Evolutionary conservation across 2,113 vertebrate genomes (phyloP).

Genomic region (Bubalus kerabau): DNA sequence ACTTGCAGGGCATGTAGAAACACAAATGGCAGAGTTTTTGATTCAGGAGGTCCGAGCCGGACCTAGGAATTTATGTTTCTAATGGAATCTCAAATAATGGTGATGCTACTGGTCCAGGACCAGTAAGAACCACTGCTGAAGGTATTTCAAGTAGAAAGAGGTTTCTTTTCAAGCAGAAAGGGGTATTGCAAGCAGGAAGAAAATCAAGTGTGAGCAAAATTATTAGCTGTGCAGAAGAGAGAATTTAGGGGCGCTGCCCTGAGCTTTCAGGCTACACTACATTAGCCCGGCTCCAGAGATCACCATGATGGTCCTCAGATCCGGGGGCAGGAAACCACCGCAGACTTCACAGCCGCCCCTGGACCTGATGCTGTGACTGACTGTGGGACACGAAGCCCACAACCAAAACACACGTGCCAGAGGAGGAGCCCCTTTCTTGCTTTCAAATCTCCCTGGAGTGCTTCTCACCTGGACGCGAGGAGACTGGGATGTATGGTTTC

Average conservation of each 20-base stretch:
- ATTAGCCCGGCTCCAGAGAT: neutral
- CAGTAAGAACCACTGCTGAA: neutral
- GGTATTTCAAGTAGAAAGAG: neutral
- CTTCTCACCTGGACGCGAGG: neutral
- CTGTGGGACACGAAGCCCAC: too few species aligned
- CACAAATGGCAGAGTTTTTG: neutral
- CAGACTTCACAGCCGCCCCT: neutral
- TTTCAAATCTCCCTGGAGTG: neutral
- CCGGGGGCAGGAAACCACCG: neutral
- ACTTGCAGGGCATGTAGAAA: neutral
- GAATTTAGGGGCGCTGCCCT: neutral
- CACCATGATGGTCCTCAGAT: neutral
- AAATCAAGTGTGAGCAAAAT: neutral
- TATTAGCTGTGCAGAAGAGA: neutral
- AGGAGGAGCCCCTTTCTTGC: neutral
- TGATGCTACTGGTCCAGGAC: neutral
- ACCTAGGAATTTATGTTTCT: neutral
- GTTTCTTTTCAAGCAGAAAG: neutral
- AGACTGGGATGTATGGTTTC: neutral
- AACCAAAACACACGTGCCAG: neutral
- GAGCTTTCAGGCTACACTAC: neutral
- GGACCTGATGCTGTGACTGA: neutral
- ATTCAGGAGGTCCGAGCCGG: neutral
- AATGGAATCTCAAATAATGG: neutral
- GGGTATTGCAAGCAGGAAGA: neutral